A percentile compares a stretch with the other conserved stretches of the same genome.
phyloP scores from a whole-genome alignment of 2,113 vertebrate genomes.

The Oreotragus oreotragus region DNA sequence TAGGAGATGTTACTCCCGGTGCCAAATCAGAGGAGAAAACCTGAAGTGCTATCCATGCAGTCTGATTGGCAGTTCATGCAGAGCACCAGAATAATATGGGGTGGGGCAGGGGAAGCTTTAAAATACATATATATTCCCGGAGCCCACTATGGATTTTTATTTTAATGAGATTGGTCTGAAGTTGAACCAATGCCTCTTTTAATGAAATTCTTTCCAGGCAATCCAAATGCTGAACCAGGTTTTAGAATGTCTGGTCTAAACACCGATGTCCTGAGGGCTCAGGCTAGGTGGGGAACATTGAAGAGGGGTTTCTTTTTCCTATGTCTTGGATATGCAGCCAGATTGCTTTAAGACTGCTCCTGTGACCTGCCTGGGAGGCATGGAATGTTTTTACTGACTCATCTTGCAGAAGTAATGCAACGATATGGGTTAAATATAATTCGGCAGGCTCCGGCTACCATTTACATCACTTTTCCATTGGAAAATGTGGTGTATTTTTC shows the following conservation, averaged over 20 bases:
- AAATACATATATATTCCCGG: not conserved
- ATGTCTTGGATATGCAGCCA: not conserved
- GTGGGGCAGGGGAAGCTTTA: not conserved
- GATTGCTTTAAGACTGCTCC: not conserved
- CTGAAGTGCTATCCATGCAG: not conserved
- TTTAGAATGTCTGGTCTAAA: not conserved
- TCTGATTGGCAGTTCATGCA: not conserved
- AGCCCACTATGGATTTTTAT: not conserved
- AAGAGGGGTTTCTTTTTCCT: not conserved
- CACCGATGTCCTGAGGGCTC: not conserved
- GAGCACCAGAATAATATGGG: not conserved
- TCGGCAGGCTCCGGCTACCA: not conserved
- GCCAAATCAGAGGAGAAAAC: not conserved
- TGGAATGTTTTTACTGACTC: not conserved
- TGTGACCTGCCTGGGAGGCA: not conserved
- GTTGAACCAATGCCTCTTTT: not conserved
- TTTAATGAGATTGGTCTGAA: not conserved
- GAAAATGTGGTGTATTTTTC: slow-evolving; percentile 46
- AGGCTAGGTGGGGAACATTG: not conserved
- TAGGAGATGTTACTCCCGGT: not conserved
- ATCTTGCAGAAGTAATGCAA: not conserved
- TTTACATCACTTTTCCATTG: slow-evolving; percentile 43
- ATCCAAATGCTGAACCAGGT: not conserved
- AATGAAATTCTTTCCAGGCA: not conserved
- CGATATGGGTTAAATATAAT: slow-evolving; percentile 34